These are phyloP conservation scores for Apogon talboti DNA, from an alignment of 2,797 vertebrate genomes.

Conservation along the genomic window DNA sequence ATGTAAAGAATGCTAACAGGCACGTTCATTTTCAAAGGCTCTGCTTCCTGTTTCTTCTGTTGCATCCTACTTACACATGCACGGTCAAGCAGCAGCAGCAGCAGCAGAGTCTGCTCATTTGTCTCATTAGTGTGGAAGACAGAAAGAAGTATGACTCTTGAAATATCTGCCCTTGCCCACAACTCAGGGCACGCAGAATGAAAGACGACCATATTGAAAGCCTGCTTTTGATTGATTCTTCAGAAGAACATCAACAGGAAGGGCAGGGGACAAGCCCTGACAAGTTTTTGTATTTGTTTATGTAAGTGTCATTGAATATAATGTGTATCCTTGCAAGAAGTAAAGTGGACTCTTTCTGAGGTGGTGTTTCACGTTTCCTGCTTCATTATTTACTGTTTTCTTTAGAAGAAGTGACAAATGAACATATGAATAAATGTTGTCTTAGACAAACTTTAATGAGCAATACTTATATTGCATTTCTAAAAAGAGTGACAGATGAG, in stretches of 20 bases:
- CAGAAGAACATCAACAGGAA: slow-evolving; percentile 50
- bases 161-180: slow-evolving; percentile 85
- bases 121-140: slow-evolving; percentile 88
- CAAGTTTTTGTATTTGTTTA: slow-evolving; percentile 45
- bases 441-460: slow-evolving; percentile 13
- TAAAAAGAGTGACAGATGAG: slow-evolving; percentile 1
- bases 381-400: slow-evolving; percentile 14
- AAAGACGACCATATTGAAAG: slow-evolving; percentile 70
- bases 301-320: slow-evolving; percentile 45
- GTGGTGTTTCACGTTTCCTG: slow-evolving; percentile 31
- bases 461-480: neutral
- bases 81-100: slow-evolving; percentile 79
- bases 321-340: slow-evolving; percentile 49
- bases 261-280: neutral
- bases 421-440: slow-evolving; percentile 12
- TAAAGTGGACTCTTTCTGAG: slow-evolving; percentile 33
- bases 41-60: slow-evolving; percentile 38
- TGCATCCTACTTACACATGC: slow-evolving; percentile 84
- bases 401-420: slow-evolving; percentile 8
- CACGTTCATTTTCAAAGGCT: slow-evolving; percentile 51
- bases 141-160: slow-evolving; percentile 86
- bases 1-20: slow-evolving; percentile 14
- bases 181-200: slow-evolving; percentile 67
- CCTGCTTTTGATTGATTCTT: slow-evolving; percentile 60
- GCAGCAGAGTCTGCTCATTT: slow-evolving; percentile 85